These are phyloP conservation scores for Rachycentron canadum DNA, from an alignment of 2,797 vertebrate genomes.

Conservation along the genomic window DNA sequence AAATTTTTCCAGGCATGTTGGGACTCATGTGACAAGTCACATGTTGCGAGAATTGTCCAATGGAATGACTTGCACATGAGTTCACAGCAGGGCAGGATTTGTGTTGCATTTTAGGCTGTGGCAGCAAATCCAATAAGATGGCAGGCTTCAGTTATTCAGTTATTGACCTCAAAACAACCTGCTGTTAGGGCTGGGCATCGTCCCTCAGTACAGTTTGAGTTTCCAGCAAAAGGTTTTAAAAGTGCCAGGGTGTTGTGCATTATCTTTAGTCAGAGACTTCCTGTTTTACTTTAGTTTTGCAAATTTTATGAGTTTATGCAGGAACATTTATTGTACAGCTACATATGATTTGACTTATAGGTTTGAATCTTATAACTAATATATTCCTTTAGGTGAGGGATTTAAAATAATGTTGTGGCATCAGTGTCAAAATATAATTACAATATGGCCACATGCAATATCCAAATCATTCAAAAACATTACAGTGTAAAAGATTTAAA, in stretches of 20 bases:
- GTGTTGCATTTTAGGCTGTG: neutral
- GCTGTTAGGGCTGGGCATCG: neutral
- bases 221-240: neutral
- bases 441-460: no score
- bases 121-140: neutral
- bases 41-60: neutral
- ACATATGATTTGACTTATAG: no score
- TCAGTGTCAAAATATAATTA: no score
- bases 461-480: no score
- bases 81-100: neutral
- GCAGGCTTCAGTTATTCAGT: accelerated
- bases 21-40: neutral
- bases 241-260: neutral
- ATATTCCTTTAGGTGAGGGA: no score
- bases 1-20: neutral
- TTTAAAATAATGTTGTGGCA: no score
- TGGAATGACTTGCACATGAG: neutral
- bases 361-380: no score
- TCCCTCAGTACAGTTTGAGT: neutral
- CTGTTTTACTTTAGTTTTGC: no score
- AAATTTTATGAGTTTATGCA: no score
- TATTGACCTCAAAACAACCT: neutral
- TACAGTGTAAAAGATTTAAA: no score
- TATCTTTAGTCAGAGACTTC: neutral
- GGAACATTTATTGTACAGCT: no score